Conservation (phyloP, 2,888 invertebrate species). For the Melolontha melolontha region DNA sequence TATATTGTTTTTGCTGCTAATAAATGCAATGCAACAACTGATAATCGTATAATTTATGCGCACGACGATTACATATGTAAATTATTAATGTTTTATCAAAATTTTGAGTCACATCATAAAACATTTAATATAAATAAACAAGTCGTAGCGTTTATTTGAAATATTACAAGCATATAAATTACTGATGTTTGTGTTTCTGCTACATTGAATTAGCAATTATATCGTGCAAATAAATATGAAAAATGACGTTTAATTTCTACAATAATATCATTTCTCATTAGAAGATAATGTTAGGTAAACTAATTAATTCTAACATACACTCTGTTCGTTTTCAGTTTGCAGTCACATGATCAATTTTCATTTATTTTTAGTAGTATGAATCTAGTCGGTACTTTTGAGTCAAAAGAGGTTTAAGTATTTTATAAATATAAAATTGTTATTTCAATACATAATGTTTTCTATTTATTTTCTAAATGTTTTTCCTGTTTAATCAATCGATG, state of each 20-base stretch:
- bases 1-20: no score
- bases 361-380: no score
- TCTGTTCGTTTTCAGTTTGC: no score
- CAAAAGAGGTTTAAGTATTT: no score
- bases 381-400: no score
- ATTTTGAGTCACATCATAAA: constrained; percentile 31
- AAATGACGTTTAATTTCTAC: constrained; percentile 31
- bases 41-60: constrained; percentile 20
- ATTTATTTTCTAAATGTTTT: no score
- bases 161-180: constrained; percentile 26
- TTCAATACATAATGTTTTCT: no score
- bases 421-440: no score
- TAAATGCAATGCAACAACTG: no score
- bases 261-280: constrained; percentile 16
- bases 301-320: constrained; percentile 1
- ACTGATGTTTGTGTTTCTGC: constrained; percentile 26
- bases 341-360: no score
- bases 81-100: constrained; percentile 30
- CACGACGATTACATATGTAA: constrained; percentile 17
- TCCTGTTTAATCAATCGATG: no score
- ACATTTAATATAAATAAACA: constrained; percentile 30
- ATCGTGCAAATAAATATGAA: constrained; percentile 32
- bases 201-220: constrained; percentile 27
- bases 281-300: not conserved
- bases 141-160: constrained; percentile 20